phyloP scores from a whole-genome alignment of 2,888 invertebrate species.

The Microctonus brassicae region DNA sequence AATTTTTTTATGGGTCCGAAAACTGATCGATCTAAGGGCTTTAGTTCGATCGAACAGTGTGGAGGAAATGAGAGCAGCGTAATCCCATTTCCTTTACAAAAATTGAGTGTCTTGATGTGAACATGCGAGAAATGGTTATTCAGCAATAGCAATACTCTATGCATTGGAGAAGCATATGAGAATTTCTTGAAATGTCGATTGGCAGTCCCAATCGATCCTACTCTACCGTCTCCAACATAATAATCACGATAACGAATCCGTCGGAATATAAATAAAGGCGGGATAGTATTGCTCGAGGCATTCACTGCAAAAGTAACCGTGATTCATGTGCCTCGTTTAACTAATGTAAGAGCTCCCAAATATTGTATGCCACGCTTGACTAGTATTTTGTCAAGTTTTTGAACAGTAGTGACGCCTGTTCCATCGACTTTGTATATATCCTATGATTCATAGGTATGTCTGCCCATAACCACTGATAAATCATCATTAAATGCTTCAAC shows the following conservation, averaged over 20 bases:
- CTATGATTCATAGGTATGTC: background rate
- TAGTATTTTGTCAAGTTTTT: background rate
- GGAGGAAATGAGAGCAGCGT: background rate
- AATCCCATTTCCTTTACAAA: background rate
- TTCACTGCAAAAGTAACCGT: background rate
- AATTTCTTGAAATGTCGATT: background rate
- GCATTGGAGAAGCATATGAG: background rate
- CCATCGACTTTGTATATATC: background rate
- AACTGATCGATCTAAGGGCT: slow-evolving; percentile 53
- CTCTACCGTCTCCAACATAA: background rate
- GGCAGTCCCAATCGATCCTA: background rate
- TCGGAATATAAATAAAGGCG: background rate
- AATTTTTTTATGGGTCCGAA: slow-evolving; percentile 26
- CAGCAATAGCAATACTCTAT: background rate
- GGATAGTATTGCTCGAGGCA: too few relatives aligned
- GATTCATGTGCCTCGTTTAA: background rate
- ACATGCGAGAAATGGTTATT: background rate
- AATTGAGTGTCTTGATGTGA: background rate
- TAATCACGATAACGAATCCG: background rate
- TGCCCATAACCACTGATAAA: background rate
- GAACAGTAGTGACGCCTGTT: background rate
- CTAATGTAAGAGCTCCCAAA: background rate
- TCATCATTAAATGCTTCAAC: background rate
- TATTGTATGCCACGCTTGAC: background rate
- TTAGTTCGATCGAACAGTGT: slow-evolving; percentile 51